phyloP scores from a whole-genome alignment of 2,888 invertebrate genomes.

The Leptinotarsa tumamoca region DNA sequence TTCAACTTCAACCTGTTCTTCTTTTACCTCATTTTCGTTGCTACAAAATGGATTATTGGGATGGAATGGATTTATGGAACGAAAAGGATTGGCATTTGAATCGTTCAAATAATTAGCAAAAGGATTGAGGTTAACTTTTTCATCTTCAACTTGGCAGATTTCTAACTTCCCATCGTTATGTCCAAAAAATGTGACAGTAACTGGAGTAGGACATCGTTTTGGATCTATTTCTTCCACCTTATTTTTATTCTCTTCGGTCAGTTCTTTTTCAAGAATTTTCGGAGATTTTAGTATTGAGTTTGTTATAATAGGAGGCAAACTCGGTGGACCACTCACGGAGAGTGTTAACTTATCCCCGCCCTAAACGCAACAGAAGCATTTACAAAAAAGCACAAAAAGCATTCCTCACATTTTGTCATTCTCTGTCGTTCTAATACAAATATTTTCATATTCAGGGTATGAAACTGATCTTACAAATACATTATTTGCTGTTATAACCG shows the following conservation, averaged over 20 bases:
- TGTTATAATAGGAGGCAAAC: slow-evolving; percentile 47
- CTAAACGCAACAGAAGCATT: slow-evolving; percentile 61
- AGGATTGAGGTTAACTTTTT: slow-evolving; percentile 57
- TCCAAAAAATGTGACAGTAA: slow-evolving; percentile 73
- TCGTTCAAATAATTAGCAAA: slow-evolving; percentile 57
- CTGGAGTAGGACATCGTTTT: slow-evolving; percentile 67
- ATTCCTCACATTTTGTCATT: slow-evolving; percentile 12
- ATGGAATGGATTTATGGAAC: slow-evolving; percentile 54
- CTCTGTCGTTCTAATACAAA: neutral
- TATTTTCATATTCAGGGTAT: neutral
- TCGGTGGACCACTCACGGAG: slow-evolving; percentile 71
- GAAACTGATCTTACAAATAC: neutral
- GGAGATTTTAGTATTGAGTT: slow-evolving; percentile 48
- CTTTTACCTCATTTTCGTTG: slow-evolving; percentile 47
- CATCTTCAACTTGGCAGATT: slow-evolving; percentile 53
- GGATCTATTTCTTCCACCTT: slow-evolving; percentile 53
- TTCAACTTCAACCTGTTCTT: slow-evolving; percentile 34
- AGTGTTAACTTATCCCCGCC: slow-evolving; percentile 79
- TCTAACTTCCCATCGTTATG: slow-evolving; percentile 60
- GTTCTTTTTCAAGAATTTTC: slow-evolving; percentile 59
- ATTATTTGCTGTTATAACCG: too few relatives aligned
- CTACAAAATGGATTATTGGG: slow-evolving; percentile 61
- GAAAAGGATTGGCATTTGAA: slow-evolving; percentile 65
- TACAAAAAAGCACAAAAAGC: slow-evolving; percentile 30
- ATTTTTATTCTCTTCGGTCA: slow-evolving; percentile 55